Percentiles rank a stretch among this genome's conserved stretches.
Evolutionary conservation across 2,797 vertebrate species (phyloP).

Genomic region (Sternarchorhynchus goeldii): DNA sequence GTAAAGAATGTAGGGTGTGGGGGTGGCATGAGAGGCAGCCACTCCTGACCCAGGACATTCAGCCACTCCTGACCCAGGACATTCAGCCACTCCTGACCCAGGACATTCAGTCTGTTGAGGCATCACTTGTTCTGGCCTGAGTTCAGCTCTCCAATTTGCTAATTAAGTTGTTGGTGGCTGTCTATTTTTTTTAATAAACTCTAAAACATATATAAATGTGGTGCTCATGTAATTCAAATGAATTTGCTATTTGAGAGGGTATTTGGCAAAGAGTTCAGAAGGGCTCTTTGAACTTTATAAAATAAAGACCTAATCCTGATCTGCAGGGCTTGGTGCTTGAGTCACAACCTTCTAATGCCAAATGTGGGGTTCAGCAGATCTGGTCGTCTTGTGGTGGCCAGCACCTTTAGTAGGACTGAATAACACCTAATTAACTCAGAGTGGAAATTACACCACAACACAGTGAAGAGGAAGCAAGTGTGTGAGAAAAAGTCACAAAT

Average conservation of each 20-base stretch:
- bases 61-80: constrained; percentile 59
- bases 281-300: no score
- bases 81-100: constrained; percentile 42
- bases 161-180: background rate
- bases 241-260: no score
- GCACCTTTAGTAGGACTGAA: no score
- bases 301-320: no score
- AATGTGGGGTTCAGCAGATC: no score
- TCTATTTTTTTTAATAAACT: no score
- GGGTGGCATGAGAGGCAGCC: background rate
- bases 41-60: constrained; percentile 59
- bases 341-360: no score
- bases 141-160: constrained; percentile 6
- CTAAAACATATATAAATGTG: no score
- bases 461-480: constrained; percentile 59
- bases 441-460: constrained; percentile 68
- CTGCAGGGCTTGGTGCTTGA: no score
- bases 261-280: no score
- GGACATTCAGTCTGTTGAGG: constrained; percentile 61
- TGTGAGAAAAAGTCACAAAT: constrained; percentile 22
- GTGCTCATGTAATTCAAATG: no score
- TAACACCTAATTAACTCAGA: constrained; percentile 18
- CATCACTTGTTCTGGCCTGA: constrained; percentile 25
- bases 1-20: constrained; percentile 6
- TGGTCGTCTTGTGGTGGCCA: no score